Evolutionary conservation across 1,140 invertebrate genomes (phyloP), one percentile per base, ranked within the genome.

Genomic region (Brachionus rubens): DNA sequence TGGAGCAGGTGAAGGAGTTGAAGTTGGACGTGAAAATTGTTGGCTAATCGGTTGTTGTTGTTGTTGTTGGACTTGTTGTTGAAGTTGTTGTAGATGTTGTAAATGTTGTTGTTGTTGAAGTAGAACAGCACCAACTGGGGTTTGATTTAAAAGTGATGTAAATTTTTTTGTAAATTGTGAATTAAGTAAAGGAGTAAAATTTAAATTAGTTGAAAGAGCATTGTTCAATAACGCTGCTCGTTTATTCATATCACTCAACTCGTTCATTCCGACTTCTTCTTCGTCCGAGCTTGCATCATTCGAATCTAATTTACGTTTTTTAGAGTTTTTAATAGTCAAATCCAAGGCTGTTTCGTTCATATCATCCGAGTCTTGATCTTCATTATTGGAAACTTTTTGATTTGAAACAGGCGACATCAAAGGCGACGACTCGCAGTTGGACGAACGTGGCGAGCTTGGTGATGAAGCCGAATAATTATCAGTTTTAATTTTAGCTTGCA

Each of bases 351-450:
- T 43, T 14, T 65, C 59, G 33, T 65, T 43, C 7, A 36, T 5
- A 36, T 65, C 59, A 28, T 65, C 40, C 40, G 33, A 43, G 59
- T 65, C 59, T 36, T 65, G 54, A 16, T 59, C 54, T 12, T 59
- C 54, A 12, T 59, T 26, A 9, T 33, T 28, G n/a, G 50, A 16
- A 5, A 14, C 19, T 28, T 65, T 65, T 24, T 43, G 59, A 43
- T 43, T 43, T 19, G 28, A 59, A 16, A 59, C 54, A 2, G 59
- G 59, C 2, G 59, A 65, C 59, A 65, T 65, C 1, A 65, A 16
- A 12, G 59, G 59, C 36, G 59, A 43, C 24, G 33, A 43, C 24
- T 65, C 59, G 6, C 36, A 65, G 4, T 65, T 65, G 0, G 59
- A 65, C 14, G n/a, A n/a, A n/a, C n/a, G n/a, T 46, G 43, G 43